phyloP scores from a whole-genome alignment of 1,140 invertebrate species.

The Brachionus paranguensis region DNA sequence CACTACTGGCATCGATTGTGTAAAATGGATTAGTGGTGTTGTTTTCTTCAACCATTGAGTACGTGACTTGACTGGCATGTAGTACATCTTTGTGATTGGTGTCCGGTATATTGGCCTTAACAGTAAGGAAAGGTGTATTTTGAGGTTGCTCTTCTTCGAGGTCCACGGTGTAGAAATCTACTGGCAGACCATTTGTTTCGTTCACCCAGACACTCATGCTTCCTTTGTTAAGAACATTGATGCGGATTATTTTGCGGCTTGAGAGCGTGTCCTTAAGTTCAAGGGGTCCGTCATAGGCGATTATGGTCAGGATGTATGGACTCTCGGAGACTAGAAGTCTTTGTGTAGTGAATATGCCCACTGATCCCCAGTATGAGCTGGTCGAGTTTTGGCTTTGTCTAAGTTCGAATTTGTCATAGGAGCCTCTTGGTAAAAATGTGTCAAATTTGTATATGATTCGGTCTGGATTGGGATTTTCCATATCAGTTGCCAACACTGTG shows the following conservation, averaged over 20 bases:
- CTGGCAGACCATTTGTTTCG: slow-evolving; percentile 2
- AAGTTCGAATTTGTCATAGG: not conserved
- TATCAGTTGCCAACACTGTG: slow-evolving; percentile 28
- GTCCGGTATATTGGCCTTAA: slow-evolving; percentile 29
- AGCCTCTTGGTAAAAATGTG: not conserved
- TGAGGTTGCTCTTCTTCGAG: not conserved
- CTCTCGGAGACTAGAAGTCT: not conserved
- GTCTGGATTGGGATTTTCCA: slow-evolving; percentile 31
- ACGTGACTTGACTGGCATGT: not conserved
- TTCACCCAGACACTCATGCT: slow-evolving; percentile 34
- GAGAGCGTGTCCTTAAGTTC: not conserved
- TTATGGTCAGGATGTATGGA: slow-evolving; percentile 22
- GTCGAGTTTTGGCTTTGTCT: slow-evolving; percentile 1
- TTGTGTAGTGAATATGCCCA: not conserved
- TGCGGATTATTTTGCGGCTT: not conserved
- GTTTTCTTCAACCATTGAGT: not conserved
- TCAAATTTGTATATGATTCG: slow-evolving; percentile 20
- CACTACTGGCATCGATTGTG: not conserved
- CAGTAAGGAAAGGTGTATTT: not conserved
- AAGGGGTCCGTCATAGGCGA: slow-evolving; percentile 12
- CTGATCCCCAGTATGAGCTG: slow-evolving; percentile 6
- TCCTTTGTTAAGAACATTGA: slow-evolving; percentile 19
- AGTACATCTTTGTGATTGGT: not conserved
- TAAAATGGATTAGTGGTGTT: slow-evolving; percentile 6
- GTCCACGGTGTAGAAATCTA: not conserved